A percentile compares a stretch with the other conserved stretches of the same genome.
Evolutionary conservation across 2,797 vertebrate genomes (phyloP).

Genomic region (Pangasius krempfi): DNA sequence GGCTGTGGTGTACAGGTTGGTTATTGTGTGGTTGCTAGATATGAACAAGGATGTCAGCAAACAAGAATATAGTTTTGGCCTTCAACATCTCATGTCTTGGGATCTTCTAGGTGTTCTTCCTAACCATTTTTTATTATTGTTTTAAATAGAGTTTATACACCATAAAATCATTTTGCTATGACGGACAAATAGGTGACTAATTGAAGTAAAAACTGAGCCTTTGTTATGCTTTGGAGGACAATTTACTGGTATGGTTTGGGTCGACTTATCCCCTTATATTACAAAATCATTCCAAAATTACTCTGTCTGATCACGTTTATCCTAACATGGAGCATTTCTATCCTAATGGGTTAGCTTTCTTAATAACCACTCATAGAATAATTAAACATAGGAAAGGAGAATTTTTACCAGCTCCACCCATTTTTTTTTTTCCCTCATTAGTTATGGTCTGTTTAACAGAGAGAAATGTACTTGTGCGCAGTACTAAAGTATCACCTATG

Average conservation of each 20-base stretch:
- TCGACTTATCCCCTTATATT: not conserved
- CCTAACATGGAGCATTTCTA: not conserved
- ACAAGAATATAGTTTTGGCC: not conserved
- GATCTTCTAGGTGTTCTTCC: not conserved
- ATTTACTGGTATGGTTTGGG: not conserved
- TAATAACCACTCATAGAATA: not conserved
- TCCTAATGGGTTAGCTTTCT: not conserved
- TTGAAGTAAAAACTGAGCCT: not conserved
- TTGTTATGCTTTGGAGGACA: not conserved
- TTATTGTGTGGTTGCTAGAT: constrained; percentile 27
- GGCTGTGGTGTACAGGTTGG: constrained; percentile 91
- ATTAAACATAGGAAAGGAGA: not conserved
- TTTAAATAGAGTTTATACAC: not conserved
- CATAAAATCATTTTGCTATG: not conserved
- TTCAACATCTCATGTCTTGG: not conserved
- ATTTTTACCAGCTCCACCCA: not conserved
- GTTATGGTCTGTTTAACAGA: not conserved
- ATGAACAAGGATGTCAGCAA: not conserved
- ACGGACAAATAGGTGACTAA: not conserved
- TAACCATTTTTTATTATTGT: not conserved
- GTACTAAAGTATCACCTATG: too few species aligned
- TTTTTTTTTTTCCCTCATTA: not conserved
- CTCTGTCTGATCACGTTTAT: not conserved
- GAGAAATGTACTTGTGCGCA: too few species aligned
- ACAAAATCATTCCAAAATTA: not conserved